phyloP scores from a whole-genome alignment of 2,797 vertebrate species.

The Pseudotriccus pelzelni region DNA sequence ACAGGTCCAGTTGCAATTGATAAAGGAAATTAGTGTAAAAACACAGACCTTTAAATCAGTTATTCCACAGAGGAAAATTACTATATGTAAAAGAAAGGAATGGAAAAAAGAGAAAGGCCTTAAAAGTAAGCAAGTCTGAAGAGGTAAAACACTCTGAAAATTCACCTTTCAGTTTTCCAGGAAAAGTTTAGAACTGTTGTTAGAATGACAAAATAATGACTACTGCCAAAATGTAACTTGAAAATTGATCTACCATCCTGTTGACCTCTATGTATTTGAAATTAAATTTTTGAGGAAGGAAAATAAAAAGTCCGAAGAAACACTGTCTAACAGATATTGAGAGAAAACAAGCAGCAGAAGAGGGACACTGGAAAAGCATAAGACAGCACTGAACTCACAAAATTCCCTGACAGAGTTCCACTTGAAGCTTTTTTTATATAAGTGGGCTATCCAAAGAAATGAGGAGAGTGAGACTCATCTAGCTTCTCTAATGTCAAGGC shows the following conservation, averaged over 20 bases:
- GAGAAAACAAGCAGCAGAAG: background rate
- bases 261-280: background rate
- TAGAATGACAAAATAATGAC: background rate
- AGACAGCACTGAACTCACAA: background rate
- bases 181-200: background rate
- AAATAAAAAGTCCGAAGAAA: background rate
- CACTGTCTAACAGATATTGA: background rate
- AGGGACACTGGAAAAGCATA: background rate
- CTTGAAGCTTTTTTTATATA: background rate
- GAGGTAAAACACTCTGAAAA: background rate
- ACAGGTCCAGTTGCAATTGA: background rate
- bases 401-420: background rate
- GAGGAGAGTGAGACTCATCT: background rate
- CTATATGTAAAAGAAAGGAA: background rate
- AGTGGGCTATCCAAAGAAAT: background rate
- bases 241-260: background rate
- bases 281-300: background rate
- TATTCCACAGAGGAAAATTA: background rate
- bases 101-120: background rate
- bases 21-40: background rate
- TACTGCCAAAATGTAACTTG: background rate
- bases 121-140: background rate
- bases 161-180: background rate
- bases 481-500: background rate
- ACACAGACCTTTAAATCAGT: background rate